Conservation (phyloP, 2,797 vertebrate species). For the Myoxocephalus aenaeus region DNA sequence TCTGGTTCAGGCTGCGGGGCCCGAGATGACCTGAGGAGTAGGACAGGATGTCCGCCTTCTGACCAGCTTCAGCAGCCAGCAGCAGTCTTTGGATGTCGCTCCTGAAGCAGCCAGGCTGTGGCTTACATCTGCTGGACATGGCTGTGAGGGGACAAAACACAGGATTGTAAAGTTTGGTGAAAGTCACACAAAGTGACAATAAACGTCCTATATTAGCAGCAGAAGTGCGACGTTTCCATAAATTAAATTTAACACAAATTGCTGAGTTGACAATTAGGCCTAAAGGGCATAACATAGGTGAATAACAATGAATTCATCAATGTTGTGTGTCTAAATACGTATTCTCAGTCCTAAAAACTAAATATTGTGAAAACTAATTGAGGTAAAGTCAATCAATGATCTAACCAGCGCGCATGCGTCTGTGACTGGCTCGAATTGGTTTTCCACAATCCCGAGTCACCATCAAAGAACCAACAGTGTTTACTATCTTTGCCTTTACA, state of each 20-base stretch:
- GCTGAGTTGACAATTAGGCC: neutral
- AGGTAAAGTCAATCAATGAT: neutral
- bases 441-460: neutral
- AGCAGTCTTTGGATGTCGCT: constrained; percentile 67
- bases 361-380: neutral
- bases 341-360: neutral
- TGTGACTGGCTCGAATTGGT: neutral
- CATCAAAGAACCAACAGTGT: neutral
- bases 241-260: neutral
- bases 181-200: neutral
- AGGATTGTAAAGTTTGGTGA: neutral
- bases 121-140: constrained; percentile 57
- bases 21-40: constrained; percentile 82
- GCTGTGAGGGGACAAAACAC: constrained; percentile 26
- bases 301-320: neutral
- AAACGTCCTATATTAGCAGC: neutral
- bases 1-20: constrained; percentile 70
- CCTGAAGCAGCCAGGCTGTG: constrained; percentile 10
- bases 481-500: neutral
- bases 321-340: neutral
- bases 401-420: no score
- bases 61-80: constrained; percentile 73
- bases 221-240: neutral
- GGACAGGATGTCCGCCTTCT: constrained; percentile 76
- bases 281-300: neutral